Evolutionary conservation across 2,888 invertebrate species (phyloP).

Genomic region (Acronicta alni): DNA sequence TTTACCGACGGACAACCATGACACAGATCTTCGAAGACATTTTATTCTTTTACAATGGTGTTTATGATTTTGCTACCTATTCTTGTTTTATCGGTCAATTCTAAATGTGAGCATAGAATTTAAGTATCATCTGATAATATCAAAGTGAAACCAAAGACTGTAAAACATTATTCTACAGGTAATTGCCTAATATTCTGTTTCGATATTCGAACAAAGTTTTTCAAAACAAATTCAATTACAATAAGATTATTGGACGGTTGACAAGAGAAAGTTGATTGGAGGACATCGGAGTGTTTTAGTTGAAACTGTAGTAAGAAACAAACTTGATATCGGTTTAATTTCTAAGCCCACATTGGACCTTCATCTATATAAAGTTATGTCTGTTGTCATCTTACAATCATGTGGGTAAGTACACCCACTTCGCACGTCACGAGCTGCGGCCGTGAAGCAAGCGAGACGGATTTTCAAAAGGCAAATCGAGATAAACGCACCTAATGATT

Average conservation of each 20-base stretch:
- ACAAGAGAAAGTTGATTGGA: constrained; percentile 57
- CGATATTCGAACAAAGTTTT: constrained; percentile 25
- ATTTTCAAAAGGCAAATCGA: constrained; percentile 1
- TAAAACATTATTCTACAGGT: constrained; percentile 19
- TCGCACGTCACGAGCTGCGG: constrained; percentile 11
- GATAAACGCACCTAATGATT: background rate
- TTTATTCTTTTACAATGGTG: background rate
- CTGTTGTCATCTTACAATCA: constrained; percentile 51
- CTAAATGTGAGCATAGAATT: background rate
- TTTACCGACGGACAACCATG: background rate
- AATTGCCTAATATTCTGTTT: constrained; percentile 38
- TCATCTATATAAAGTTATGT: constrained; percentile 47
- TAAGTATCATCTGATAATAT: background rate
- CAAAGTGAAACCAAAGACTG: constrained; percentile 10
- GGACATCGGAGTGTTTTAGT: constrained; percentile 45
- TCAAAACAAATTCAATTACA: constrained; percentile 44
- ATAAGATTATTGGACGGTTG: constrained; percentile 36
- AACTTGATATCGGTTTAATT: constrained; percentile 40
- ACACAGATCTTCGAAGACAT: background rate
- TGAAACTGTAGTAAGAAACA: constrained; percentile 30
- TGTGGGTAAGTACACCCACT: constrained; percentile 37
- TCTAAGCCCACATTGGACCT: constrained; percentile 45
- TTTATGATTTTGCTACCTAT: background rate
- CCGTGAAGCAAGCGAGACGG: constrained; percentile 23
- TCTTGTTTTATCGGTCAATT: background rate